A percentile compares a stretch with the other conserved stretches of the same genome.
Evolutionary conservation across 2,797 vertebrate species (phyloP).

Genomic region (Peromyscus aztecus): DNA sequence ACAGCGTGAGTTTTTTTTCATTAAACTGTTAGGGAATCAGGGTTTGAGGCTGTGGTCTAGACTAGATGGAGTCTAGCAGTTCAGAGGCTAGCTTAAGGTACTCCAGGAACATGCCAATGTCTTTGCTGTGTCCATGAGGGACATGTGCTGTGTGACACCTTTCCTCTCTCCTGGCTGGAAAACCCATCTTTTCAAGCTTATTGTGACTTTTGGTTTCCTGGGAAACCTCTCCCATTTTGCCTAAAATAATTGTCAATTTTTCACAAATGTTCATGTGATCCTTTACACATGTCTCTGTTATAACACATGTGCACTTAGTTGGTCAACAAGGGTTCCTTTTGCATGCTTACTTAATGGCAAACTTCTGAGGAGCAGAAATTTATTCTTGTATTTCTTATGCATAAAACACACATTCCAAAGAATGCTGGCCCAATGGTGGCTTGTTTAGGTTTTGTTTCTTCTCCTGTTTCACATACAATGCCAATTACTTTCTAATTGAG

Average conservation of each 20-base stretch:
- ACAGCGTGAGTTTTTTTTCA: background rate
- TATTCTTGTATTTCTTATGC: background rate
- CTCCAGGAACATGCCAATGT: background rate
- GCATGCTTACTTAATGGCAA: background rate
- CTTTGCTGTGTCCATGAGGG: background rate
- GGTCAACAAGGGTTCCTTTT: background rate
- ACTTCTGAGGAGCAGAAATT: background rate
- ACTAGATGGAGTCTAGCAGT: background rate
- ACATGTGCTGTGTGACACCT: background rate
- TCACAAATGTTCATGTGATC: background rate
- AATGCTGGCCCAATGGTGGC: background rate
- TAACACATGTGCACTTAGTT: background rate
- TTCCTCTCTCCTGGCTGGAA: background rate
- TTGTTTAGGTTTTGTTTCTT: conserved; percentile 9
- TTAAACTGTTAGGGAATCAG: background rate
- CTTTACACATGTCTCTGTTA: background rate
- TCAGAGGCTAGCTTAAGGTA: background rate
- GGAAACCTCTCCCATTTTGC: background rate
- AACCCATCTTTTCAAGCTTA: background rate
- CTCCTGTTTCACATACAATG: background rate
- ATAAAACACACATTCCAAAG: background rate
- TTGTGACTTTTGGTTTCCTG: background rate
- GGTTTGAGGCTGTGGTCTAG: background rate
- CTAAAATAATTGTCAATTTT: background rate
- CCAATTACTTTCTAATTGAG: conserved; percentile 4